Conservation (phyloP, 2,113 vertebrate species). For the Erythrocercus mccallii region DNA sequence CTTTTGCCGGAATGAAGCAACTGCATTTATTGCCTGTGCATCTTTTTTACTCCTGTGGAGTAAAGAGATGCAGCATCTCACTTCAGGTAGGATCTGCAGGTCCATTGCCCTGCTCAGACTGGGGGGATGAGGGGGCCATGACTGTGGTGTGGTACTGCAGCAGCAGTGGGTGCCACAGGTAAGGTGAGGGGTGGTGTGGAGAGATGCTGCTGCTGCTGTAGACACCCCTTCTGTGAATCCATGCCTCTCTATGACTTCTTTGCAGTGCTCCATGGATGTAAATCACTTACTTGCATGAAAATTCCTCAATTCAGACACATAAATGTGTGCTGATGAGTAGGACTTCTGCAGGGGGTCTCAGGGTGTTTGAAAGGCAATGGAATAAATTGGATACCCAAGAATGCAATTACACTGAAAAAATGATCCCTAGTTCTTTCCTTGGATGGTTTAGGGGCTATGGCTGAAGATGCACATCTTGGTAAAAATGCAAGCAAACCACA, state of each 20-base stretch:
- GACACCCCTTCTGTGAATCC: neutral
- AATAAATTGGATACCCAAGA: neutral
- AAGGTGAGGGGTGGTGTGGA: neutral
- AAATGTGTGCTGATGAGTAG: neutral
- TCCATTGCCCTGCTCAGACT: neutral
- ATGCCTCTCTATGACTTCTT: neutral
- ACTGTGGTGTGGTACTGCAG: neutral
- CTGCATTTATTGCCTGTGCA: neutral
- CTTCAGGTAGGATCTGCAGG: neutral
- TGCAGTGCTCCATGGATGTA: neutral
- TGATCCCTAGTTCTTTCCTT: neutral
- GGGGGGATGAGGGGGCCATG: accelerated
- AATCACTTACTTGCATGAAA: neutral
- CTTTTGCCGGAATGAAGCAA: neutral
- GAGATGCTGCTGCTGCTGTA: neutral
- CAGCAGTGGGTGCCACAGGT: accelerated
- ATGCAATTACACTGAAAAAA: neutral
- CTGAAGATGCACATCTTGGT: neutral
- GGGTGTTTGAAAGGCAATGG: neutral
- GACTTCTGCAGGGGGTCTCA: neutral
- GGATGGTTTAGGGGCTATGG: neutral
- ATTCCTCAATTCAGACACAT: neutral
- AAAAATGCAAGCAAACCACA: neutral
- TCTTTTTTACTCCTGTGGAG: neutral
- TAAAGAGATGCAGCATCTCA: neutral